Percentiles rank a stretch among this genome's conserved stretches.
These are phyloP conservation scores for Phylloscopus whistleri DNA, from an alignment of 2,113 vertebrate species.

Conservation along the genomic window DNA sequence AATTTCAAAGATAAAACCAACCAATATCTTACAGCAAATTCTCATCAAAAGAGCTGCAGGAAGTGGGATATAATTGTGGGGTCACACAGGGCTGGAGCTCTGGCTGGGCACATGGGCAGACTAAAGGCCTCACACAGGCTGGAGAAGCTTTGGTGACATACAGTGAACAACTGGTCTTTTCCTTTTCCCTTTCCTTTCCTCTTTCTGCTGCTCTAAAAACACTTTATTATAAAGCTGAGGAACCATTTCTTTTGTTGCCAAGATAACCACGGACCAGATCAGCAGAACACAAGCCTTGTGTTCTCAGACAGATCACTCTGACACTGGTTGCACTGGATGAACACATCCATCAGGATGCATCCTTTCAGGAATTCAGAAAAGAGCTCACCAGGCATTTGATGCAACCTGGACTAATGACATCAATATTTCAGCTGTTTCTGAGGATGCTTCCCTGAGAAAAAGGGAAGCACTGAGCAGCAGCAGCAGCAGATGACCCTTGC, in stretches of 20 bases:
- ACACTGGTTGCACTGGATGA: background rate
- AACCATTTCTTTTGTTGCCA: constrained; percentile 8
- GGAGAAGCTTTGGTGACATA: background rate
- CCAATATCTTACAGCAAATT: background rate
- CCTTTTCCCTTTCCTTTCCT: background rate
- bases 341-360: background rate
- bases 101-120: background rate
- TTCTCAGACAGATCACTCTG: background rate
- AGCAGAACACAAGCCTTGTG: background rate
- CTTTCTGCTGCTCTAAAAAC: no score
- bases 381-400: background rate
- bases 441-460: background rate
- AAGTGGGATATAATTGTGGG: background rate
- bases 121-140: background rate
- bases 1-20: background rate
- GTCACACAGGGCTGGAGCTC: fast-evolving
- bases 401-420: background rate
- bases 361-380: background rate
- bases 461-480: background rate
- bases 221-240: background rate
- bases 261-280: background rate
- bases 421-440: background rate
- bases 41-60: background rate
- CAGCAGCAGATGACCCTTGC: background rate
- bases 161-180: background rate